Conservation (phyloP, 2,113 vertebrate species). For the Procapra przewalskii region DNA sequence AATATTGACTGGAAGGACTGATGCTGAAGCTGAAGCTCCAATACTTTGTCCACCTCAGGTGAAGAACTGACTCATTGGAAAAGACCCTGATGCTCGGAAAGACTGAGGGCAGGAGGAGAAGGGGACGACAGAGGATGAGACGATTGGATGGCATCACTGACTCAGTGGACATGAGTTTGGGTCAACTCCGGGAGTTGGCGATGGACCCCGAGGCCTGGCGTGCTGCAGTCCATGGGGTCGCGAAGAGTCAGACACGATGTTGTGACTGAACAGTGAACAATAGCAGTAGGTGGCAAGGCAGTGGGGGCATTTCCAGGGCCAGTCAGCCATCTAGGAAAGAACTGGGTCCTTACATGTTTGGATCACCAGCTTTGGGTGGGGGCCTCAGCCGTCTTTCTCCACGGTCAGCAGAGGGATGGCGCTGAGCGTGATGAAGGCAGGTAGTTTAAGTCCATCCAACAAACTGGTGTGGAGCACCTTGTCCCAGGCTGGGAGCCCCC, state of each 20-base stretch:
- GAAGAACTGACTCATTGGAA: not conserved
- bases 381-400: not conserved
- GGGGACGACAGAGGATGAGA: not conserved
- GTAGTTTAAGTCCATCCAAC: not conserved
- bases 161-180: not conserved
- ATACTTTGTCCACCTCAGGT: not conserved
- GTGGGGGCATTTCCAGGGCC: not conserved
- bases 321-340: not conserved
- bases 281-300: not conserved
- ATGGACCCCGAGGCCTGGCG: not conserved
- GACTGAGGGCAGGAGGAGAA: not conserved
- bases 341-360: not conserved
- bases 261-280: not conserved
- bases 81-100: not conserved
- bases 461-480: fast-evolving
- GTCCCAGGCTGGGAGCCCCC: not conserved
- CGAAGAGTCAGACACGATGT: not conserved
- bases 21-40: not conserved
- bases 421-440: not conserved
- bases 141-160: not conserved
- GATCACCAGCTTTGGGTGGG: not conserved
- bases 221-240: not conserved
- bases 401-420: fast-evolving
- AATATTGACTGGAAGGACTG: not conserved
- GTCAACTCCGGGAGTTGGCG: not conserved